A percentile compares a stretch with the other conserved stretches of the same genome.
Conservation (phyloP, 2,113 vertebrate genomes). For the Xiphophorus couchianus region DNA sequence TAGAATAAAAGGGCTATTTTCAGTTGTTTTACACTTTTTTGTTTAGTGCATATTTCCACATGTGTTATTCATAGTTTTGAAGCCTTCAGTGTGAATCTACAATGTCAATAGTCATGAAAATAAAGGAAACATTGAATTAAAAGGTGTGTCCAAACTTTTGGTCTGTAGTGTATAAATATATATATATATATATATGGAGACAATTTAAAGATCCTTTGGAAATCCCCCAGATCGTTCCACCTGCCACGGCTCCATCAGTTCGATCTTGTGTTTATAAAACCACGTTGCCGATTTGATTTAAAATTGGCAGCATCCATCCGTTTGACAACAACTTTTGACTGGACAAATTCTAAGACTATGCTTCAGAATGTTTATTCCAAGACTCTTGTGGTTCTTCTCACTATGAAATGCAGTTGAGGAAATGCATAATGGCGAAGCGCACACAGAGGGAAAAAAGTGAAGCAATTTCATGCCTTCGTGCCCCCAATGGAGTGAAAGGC, state of each 20-base stretch:
- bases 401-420: conserved; percentile 64
- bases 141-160: too few relatives aligned
- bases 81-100: too few relatives aligned
- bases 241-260: not conserved
- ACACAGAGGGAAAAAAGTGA: conserved; percentile 58
- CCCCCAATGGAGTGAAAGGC: conserved; percentile 56
- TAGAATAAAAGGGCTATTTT: too few relatives aligned
- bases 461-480: conserved; percentile 77
- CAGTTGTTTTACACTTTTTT: too few relatives aligned
- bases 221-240: too few relatives aligned
- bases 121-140: too few relatives aligned
- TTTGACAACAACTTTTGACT: not conserved
- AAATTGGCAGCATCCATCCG: not conserved
- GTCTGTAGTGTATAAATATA: too few relatives aligned
- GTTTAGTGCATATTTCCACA: too few relatives aligned
- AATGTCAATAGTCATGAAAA: too few relatives aligned
- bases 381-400: conserved; percentile 37
- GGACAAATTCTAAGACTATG: conserved; percentile 35
- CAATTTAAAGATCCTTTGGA: too few relatives aligned
- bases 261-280: not conserved
- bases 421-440: conserved; percentile 63
- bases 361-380: conserved; percentile 48
- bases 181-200: too few relatives aligned
- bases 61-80: too few relatives aligned
- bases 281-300: not conserved